Base-by-base conservation (phyloP, 2,888 invertebrate genomes). In the Patella ulyssiponensis region DNA sequence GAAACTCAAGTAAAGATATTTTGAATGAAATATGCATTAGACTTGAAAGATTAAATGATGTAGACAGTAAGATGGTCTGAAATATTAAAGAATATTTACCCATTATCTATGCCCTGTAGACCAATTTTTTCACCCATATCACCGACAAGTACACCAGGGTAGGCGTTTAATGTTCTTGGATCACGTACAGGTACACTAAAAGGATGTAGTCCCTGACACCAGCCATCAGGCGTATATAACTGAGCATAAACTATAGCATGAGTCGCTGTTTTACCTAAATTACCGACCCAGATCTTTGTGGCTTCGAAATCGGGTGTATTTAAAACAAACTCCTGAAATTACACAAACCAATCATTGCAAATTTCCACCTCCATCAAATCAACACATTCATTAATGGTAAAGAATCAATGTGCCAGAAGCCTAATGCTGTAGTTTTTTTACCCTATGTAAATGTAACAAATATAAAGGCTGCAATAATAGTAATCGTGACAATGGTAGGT, bases 101-200 rank as follows among this genome's bases (percentile, higher is more conserved):
- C 98, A 93, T 98, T 98, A 91, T 98, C 98, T 69, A 98, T 92
- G 3, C 97, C 98, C 91, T 98, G 97, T 12, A 97, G 93, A 0
- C 96, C 98, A 69, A 96, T 93, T 92, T 98, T 98, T 91, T 96
- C 96, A 0, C 98, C 98, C 93, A 98, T 94, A 90, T 98, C 98
- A 0, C 98, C 98, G 0, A 98, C 95, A 0, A 94, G 94, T 0
- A 98, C 94, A 0, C 97, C 97, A 0, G 96, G 94, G 88, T 87
- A 80, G 0, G 88, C 82, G 23, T 76, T 79, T 53, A 91, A 81
- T 3, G 88, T 90, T 51, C 80, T 80, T 0, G 87, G 85, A 77
- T 91, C 88, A 44, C 91, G 93, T 80, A 98, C 94, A 0, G 96
- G 97, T 17, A 96, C 96, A n/a, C 98, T 92, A 90, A 98, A 98